Base-by-base conservation (phyloP, 2,113 vertebrate genomes). In the Candoia aspera region DNA sequence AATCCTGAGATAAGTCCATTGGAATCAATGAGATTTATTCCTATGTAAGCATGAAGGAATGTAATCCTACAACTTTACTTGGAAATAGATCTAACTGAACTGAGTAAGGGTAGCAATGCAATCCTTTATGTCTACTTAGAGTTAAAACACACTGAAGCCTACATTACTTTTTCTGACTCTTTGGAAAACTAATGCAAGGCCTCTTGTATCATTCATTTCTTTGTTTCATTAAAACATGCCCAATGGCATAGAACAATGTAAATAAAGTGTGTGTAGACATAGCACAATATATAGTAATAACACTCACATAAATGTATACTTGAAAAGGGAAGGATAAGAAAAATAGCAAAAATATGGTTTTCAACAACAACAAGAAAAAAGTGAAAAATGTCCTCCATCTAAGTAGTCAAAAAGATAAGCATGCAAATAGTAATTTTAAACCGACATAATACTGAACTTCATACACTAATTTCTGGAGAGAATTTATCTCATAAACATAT, bases 371-470 rank as follows among this genome's bases (percentile, higher is more conserved):
- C 42, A 49, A n/a, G n/a, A n/a, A 12, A 4, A 85, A 85, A 85
- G 23, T 85, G 46, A 53, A 21, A 84, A 46, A 24, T 24, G 24
- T 49, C 10, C 42, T 53, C 10, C 24, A 85, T 85, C 84, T 53
- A 49, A 54, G 8, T 54, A 54, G 6, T 73, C 24, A 89, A 95
- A 96, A 90, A 89, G 3, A 42, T 42, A 91, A 94, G 83, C 86
- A 93, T 87, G 57, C 24, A 91, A 90, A 93, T n/a, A 93, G 21
- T 85, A 2, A 92, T 21, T 90, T 84, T 92, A 92, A 92, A 95
- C 24, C 64, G 19, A 87, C 90, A 54, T 55, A 33, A 60, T 91
- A 55, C 2, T 26, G 49, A 89, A 9, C 60, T 68, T 57, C 6
- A 60, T 49, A n/a, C 37, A 60, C 21, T 15, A 29, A 23, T n/a